phyloP scores from a whole-genome alignment of 2,888 invertebrate genomes.

The Gonocerus acuteangulatus region DNA sequence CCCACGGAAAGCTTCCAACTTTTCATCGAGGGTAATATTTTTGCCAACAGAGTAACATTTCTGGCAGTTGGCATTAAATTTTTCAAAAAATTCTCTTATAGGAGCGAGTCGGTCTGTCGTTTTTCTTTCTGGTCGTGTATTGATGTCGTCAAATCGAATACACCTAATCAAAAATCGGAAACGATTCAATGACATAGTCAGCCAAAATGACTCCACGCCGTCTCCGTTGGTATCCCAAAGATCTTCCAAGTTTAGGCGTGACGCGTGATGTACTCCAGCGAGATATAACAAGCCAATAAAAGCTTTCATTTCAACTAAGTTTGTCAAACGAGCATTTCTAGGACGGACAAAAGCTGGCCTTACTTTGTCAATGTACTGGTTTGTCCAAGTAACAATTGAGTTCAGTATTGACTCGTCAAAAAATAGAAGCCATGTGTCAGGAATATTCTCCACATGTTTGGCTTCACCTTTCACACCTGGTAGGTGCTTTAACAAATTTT shows the following conservation, averaged over 20 bases:
- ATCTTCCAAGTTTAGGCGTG: background rate
- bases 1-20: constrained; percentile 6
- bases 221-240: constrained; percentile 10
- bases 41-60: no score
- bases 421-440: constrained; percentile 10
- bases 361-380: no score
- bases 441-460: constrained; percentile 5
- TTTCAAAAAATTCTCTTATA: no score
- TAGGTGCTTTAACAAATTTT: constrained; percentile 11
- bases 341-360: background rate
- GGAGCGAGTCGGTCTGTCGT: background rate
- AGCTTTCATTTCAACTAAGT: constrained; percentile 15
- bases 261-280: constrained; percentile 3
- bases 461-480: constrained; percentile 19
- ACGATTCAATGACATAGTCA: background rate
- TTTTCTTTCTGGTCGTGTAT: background rate
- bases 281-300: constrained; percentile 17
- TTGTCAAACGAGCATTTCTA: constrained; percentile 13
- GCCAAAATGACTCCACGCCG: constrained; percentile 9
- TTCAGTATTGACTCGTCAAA: constrained; percentile 13
- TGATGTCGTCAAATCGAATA: constrained; percentile 19
- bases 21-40: background rate
- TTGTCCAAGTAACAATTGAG: constrained; percentile 12
- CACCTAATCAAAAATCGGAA: constrained; percentile 24
- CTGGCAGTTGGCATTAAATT: background rate